A percentile compares a stretch with the other conserved stretches of the same genome.
These are phyloP conservation scores for Chironomus tentans DNA, from an alignment of 2,888 invertebrate species.

Conservation along the genomic window DNA sequence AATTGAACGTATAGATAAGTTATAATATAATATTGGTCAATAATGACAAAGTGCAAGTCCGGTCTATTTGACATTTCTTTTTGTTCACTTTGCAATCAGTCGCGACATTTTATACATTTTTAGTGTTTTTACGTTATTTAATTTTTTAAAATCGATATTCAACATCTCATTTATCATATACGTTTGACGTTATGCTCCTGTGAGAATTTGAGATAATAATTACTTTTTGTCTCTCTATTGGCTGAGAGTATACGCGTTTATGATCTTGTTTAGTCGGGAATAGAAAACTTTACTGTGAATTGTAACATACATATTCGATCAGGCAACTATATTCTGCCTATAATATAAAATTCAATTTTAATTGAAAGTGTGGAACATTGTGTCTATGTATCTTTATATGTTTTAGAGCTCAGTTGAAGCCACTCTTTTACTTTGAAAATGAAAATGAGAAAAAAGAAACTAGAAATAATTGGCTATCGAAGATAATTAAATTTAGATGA, in stretches of 20 bases:
- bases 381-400: not conserved
- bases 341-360: conserved; percentile 2
- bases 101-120: not conserved
- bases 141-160: not conserved
- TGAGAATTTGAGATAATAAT: conserved; percentile 16
- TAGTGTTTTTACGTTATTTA: not conserved
- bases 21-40: no score
- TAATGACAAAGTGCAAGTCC: not conserved
- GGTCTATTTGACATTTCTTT: conserved; percentile 6
- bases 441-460: not conserved
- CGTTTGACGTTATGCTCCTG: conserved; percentile 1
- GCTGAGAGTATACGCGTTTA: not conserved
- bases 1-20: no score
- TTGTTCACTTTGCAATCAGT: not conserved
- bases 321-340: not conserved
- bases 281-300: not conserved
- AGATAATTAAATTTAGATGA: conserved; percentile 17
- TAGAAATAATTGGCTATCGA: conserved; percentile 14
- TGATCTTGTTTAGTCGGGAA: not conserved
- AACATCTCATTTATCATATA: conserved; percentile 22
- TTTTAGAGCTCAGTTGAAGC: not conserved
- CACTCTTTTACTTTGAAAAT: no score
- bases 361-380: not conserved
- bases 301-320: no score
- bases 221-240: conserved; percentile 1